Percentiles rank a stretch among this genome's conserved stretches.
Evolutionary conservation across 2,888 invertebrate genomes (phyloP).

Genomic region (Tricholauxania praeusta): DNA sequence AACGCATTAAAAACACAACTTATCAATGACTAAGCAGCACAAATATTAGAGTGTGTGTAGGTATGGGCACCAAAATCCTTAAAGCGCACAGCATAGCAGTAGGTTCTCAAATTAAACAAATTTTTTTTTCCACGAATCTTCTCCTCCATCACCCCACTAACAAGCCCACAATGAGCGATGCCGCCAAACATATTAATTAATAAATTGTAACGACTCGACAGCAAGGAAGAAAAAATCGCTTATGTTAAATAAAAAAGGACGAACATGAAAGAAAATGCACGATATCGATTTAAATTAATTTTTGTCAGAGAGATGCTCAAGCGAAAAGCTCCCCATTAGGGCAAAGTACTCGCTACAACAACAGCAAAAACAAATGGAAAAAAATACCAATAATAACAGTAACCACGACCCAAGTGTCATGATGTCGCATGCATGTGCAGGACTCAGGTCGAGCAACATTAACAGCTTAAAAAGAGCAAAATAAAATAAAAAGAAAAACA

Average conservation of each 20-base stretch:
- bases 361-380: not conserved
- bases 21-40: too few relatives aligned
- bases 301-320: slow-evolving; percentile 67
- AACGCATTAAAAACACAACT: too few relatives aligned
- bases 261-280: slow-evolving; percentile 48
- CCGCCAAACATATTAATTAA: slow-evolving; percentile 38
- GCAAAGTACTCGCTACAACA: slow-evolving; percentile 62
- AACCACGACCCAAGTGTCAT: slow-evolving; percentile 61
- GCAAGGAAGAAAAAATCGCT: slow-evolving; percentile 31
- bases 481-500: not conserved
- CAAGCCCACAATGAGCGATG: slow-evolving; percentile 6
- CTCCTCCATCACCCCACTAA: not conserved
- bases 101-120: too few relatives aligned
- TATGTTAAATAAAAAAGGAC: slow-evolving; percentile 37
- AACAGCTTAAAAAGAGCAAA: not conserved
- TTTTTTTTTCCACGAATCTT: not conserved
- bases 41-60: too few relatives aligned
- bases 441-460: slow-evolving; percentile 38
- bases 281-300: slow-evolving; percentile 67
- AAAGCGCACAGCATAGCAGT: too few relatives aligned
- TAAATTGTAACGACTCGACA: slow-evolving; percentile 36
- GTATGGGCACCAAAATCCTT: too few relatives aligned
- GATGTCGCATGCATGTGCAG: slow-evolving; percentile 56
- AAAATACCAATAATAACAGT: slow-evolving; percentile 23
- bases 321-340: slow-evolving; percentile 66